Percentiles rank a stretch among this genome's conserved stretches.
phyloP scores from a whole-genome alignment of 2,888 invertebrate species.

The Heliconius charithonia region DNA sequence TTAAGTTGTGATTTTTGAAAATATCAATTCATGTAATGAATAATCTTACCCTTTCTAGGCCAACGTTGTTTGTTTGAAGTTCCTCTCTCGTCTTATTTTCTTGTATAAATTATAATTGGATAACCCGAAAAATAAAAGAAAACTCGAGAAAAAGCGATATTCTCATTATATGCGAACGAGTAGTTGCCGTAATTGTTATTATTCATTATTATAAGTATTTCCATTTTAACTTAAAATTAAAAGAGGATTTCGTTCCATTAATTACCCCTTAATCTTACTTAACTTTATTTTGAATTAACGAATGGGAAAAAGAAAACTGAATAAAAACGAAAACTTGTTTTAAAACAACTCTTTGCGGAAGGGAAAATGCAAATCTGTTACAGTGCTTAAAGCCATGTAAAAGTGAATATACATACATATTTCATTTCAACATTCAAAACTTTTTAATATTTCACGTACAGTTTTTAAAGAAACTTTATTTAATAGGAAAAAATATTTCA shows the following conservation, averaged over 20 bases:
- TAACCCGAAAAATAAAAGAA: conserved; percentile 41
- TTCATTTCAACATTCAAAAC: conserved; percentile 21
- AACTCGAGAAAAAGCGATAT: conserved; percentile 23
- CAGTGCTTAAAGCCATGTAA: conserved; percentile 28
- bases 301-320: background rate
- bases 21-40: too few relatives aligned
- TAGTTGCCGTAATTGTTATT: background rate
- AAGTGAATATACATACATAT: conserved; percentile 1
- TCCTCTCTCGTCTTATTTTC: conserved; percentile 52
- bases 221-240: background rate
- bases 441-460: conserved; percentile 27
- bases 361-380: conserved; percentile 27
- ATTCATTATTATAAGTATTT: conserved; percentile 1
- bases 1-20: too few relatives aligned
- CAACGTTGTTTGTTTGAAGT: background rate
- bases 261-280: conserved; percentile 1
- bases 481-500: conserved; percentile 18
- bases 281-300: conserved; percentile 3
- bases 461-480: conserved; percentile 12
- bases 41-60: background rate
- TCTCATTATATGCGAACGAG: conserved; percentile 24
- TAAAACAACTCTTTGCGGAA: conserved; percentile 9
- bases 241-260: conserved; percentile 6
- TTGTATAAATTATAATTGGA: conserved; percentile 54
- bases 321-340: conserved; percentile 17